phyloP scores from a whole-genome alignment of 2,888 invertebrate species.

The Crepidodera aurea region DNA sequence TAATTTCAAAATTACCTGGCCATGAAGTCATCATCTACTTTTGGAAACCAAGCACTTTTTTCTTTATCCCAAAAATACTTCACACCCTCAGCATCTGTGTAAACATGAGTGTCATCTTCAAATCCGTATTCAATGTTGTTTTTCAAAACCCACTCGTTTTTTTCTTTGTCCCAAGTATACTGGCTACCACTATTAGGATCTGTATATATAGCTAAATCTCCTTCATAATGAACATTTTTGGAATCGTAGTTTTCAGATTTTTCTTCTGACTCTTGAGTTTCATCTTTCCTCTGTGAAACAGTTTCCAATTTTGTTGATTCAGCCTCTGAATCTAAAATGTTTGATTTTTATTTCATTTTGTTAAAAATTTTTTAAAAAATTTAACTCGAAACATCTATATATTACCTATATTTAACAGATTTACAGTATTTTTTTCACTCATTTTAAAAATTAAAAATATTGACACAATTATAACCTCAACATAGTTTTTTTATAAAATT shows the following conservation, averaged over 20 bases:
- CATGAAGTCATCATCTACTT: constrained; percentile 95
- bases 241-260: constrained; percentile 36
- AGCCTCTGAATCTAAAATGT: background rate
- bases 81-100: constrained; percentile 86
- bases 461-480: constrained; percentile 3
- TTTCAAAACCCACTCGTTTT: constrained; percentile 67
- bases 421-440: background rate
- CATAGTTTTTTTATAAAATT: background rate
- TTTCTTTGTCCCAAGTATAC: constrained; percentile 71
- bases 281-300: background rate
- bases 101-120: constrained; percentile 80
- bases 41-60: constrained; percentile 96
- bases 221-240: constrained; percentile 74
- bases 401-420: background rate
- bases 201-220: constrained; percentile 75
- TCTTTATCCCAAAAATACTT: constrained; percentile 91
- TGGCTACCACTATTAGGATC: constrained; percentile 75
- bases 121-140: constrained; percentile 67
- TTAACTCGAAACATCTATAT: background rate
- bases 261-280: constrained; percentile 1
- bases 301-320: background rate
- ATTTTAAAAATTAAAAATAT: constrained; percentile 2
- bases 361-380: too few relatives aligned
- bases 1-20: constrained; percentile 67
- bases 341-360: background rate